A percentile compares a stretch with the other conserved stretches of the same genome.
phyloP scores from a whole-genome alignment of 2,113 vertebrate genomes.

The Chroicocephalus ridibundus region DNA sequence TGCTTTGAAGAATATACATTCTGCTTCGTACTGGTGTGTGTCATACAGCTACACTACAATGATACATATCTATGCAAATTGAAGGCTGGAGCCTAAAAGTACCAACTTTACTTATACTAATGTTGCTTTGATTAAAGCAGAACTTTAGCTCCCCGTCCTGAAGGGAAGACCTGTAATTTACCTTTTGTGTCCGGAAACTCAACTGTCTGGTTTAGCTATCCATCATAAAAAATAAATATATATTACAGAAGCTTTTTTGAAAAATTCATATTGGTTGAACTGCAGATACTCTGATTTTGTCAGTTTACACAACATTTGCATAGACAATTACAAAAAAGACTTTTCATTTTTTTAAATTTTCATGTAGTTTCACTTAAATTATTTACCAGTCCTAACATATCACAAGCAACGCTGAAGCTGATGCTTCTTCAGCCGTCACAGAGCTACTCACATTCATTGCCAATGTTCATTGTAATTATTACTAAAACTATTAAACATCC shows the following conservation, averaged over 20 bases:
- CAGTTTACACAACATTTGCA: background rate
- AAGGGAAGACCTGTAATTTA: background rate
- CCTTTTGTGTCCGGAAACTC: background rate
- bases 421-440: background rate
- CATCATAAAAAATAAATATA: background rate
- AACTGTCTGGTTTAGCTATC: background rate
- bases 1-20: background rate
- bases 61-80: background rate
- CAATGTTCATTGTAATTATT: background rate
- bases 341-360: background rate
- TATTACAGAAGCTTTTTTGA: background rate
- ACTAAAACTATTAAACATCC: background rate
- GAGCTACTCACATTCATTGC: background rate
- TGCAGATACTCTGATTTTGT: background rate
- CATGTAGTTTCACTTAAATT: background rate
- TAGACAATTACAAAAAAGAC: background rate
- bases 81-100: background rate
- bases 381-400: background rate
- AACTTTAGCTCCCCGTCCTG: background rate
- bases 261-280: background rate
- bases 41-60: background rate
- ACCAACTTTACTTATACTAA: background rate
- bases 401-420: background rate
- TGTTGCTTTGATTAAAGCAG: background rate
- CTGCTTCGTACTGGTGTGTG: background rate